Evolutionary conservation across 1,140 invertebrate genomes (phyloP).

Genomic region (Penaeus chinensis): DNA sequence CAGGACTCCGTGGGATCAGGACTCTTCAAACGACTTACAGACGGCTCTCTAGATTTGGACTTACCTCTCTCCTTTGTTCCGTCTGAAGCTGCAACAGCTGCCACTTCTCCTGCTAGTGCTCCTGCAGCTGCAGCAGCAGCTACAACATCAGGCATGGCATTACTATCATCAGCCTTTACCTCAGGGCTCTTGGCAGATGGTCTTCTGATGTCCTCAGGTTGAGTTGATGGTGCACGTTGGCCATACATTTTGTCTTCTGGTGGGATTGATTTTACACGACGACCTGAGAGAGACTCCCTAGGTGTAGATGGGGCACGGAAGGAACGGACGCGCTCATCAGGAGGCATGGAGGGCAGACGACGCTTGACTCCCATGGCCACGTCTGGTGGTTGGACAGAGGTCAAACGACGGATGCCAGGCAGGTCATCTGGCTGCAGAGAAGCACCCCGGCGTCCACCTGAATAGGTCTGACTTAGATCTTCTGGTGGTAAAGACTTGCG

Average conservation of each 20-base stretch:
- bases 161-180: not conserved
- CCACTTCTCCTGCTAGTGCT: slow-evolving; percentile 13
- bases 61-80: slow-evolving; percentile 13
- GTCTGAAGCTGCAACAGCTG: slow-evolving; percentile 26
- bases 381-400: slow-evolving; percentile 31
- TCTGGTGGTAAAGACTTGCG: slow-evolving; percentile 55
- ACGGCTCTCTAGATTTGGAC: slow-evolving; percentile 29
- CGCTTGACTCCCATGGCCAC: not conserved
- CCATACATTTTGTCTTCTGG: slow-evolving; percentile 21
- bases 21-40: slow-evolving; percentile 50
- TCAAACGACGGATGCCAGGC: not conserved
- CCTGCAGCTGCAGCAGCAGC: slow-evolving; percentile 35
- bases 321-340: slow-evolving; percentile 30
- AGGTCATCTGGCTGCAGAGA: slow-evolving; percentile 49
- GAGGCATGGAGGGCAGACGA: slow-evolving; percentile 44
- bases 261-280: slow-evolving; percentile 30
- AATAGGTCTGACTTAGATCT: slow-evolving; percentile 12
- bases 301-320: slow-evolving; percentile 45
- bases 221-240: not conserved
- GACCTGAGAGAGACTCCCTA: slow-evolving; percentile 10
- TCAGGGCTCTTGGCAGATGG: not conserved
- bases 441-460: slow-evolving; percentile 17
- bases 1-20: slow-evolving; percentile 36
- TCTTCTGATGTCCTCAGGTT: not conserved
- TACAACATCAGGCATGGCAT: slow-evolving; percentile 35